phyloP scores from a whole-genome alignment of 1,140 invertebrate genomes.

The Frieseomelitta varia region DNA sequence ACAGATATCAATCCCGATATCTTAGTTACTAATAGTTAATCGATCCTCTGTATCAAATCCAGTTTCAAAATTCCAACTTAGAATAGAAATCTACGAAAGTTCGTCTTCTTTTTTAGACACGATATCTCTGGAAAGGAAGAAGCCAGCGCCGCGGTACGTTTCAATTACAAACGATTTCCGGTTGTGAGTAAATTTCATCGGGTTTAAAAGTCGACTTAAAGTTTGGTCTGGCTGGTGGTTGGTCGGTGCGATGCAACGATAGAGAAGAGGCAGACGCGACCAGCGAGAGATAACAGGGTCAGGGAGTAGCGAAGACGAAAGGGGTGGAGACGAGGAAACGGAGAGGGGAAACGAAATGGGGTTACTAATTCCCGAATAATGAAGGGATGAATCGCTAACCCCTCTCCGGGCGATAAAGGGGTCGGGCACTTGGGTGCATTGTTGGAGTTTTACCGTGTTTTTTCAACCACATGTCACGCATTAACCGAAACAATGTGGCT shows the following conservation, averaged over 20 bases:
- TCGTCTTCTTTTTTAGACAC: background rate
- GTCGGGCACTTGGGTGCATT: constrained; percentile 41
- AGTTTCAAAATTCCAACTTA: background rate
- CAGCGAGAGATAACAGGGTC: constrained; percentile 64
- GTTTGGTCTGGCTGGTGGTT: constrained; percentile 35
- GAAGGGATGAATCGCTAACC: constrained; percentile 79
- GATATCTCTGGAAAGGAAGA: background rate
- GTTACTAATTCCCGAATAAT: constrained; percentile 82
- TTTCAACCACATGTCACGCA: constrained; percentile 63
- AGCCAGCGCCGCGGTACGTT: background rate
- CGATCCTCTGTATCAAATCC: too few relatives aligned
- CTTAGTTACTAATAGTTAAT: too few relatives aligned
- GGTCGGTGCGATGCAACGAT: constrained; percentile 44
- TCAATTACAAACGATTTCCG: background rate
- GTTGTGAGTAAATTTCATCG: background rate
- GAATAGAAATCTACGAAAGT: background rate
- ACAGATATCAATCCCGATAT: too few relatives aligned
- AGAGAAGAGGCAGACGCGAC: constrained; percentile 52
- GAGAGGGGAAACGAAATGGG: constrained; percentile 72
- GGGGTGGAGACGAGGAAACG: constrained; percentile 18
- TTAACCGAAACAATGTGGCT: constrained; percentile 66
- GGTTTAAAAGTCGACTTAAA: constrained; percentile 47
- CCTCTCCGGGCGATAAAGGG: constrained; percentile 65
- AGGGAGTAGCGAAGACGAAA: constrained; percentile 57
- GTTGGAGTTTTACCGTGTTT: constrained; percentile 73